Evolutionary conservation across 2,888 invertebrate species (phyloP), one percentile per base, ranked within the genome.

Genomic region (Baccha elongata): DNA sequence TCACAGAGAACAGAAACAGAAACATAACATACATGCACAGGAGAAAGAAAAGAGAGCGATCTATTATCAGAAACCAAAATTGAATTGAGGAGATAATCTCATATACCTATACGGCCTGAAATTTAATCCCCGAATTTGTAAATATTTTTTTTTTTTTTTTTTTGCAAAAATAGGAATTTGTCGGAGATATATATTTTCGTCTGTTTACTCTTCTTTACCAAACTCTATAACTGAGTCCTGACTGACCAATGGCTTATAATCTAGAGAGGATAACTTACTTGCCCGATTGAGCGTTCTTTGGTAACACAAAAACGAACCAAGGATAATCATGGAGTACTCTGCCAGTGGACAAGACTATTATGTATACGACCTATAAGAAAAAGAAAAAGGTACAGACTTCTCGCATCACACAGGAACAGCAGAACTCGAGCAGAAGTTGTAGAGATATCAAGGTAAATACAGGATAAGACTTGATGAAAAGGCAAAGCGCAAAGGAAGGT

Each of bases 381-480:
- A 60, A 44, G 29, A 60, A 42, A 29, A 60, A 26, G 11, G 17
- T 26, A 60, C 42, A 58, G 58, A 15, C 60, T 60, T n/a, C 60
- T 60, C n/a, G 19, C 7, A 73, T 60, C 19, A 46, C 52, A 68
- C 50, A 52, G 29, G 29, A 32, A n/a, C n/a, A n/a, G n/a, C 37
- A 58, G 21, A 17, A 35, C 53, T 32, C 42, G 46, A 40, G 35
- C 35, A 23, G 48, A 42, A 58, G 42, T 37, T 68, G 44, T 35
- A 65, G 35, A 42, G 60, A 53, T 72, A 83, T 76, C 76, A 76
- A 76, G 81, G 72, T 72, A 78, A 78, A 83, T 78, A 67, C 78
- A 72, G 72, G 83, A 76, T 83, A 83, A 83, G 76, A 73, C 83
- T 69, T 73, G 83, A 83, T 83, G 78, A 78, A 78, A 83, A 73